Conservation (phyloP, 2,797 vertebrate genomes). For the Enteromius treurensis region DNA sequence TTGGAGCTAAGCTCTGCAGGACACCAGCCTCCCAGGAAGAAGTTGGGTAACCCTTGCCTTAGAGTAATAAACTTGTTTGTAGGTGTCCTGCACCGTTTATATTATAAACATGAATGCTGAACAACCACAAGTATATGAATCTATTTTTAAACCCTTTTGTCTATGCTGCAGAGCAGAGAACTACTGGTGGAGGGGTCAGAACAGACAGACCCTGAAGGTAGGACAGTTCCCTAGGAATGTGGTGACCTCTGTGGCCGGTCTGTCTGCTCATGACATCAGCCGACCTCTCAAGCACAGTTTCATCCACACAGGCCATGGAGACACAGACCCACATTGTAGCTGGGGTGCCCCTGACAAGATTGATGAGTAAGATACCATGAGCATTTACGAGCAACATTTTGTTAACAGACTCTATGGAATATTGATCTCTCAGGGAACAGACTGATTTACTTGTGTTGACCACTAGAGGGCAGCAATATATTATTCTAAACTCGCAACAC, state of each 20-base stretch:
- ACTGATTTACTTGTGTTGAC: constrained; percentile 27
- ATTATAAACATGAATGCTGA: background rate
- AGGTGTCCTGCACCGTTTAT: background rate
- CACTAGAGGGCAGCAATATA: constrained; percentile 66
- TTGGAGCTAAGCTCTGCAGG: no score
- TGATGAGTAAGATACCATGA: constrained; percentile 84
- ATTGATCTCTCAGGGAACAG: background rate
- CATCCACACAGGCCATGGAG: constrained; percentile 98
- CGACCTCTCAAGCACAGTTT: constrained; percentile 97
- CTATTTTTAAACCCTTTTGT: constrained; percentile 8
- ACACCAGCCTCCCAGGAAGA: no score
- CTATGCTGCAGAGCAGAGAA: constrained; percentile 88
- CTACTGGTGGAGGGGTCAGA: constrained; percentile 99
- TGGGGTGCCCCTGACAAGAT: constrained; percentile 98
- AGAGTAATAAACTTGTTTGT: background rate
- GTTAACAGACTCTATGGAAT: background rate
- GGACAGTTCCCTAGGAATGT: constrained; percentile 96
- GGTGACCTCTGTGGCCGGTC: constrained; percentile 93
- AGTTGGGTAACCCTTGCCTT: background rate
- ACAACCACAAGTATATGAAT: background rate
- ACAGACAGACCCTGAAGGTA: constrained; percentile 90
- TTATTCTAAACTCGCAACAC: background rate
- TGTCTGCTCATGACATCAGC: constrained; percentile 98
- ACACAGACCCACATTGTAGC: constrained; percentile 94
- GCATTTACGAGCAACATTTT: background rate